Evolutionary conservation across 2,113 vertebrate species (phyloP).

Genomic region (Arenaria interpres): DNA sequence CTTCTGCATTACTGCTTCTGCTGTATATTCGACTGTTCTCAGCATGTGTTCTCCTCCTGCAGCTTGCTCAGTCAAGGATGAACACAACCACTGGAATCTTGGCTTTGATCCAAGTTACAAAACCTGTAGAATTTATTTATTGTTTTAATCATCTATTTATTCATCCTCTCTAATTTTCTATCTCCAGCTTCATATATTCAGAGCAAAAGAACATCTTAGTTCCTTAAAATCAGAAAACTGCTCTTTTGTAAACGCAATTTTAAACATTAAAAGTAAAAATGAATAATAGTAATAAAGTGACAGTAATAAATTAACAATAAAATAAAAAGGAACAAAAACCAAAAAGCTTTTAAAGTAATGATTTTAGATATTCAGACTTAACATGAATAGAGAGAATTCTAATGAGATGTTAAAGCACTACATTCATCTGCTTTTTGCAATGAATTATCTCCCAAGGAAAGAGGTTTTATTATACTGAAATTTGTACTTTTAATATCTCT

Average conservation of each 20-base stretch:
- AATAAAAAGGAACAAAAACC: conserved; percentile 1
- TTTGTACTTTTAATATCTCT: neutral
- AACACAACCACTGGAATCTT: conserved; percentile 29
- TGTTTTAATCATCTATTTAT: conserved; percentile 34
- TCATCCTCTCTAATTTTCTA: neutral
- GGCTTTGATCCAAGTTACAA: conserved; percentile 23
- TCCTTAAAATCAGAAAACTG: neutral
- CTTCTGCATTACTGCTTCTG: conserved; percentile 53
- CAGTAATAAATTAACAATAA: conserved; percentile 4
- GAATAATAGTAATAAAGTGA: conserved; percentile 2
- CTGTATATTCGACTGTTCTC: conserved; percentile 47
- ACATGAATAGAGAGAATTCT: neutral
- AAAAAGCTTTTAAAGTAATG: conserved; percentile 1
- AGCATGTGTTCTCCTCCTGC: conserved; percentile 28
- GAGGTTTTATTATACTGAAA: neutral
- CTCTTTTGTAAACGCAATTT: neutral
- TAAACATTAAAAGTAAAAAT: conserved; percentile 14
- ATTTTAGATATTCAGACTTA: conserved; percentile 23
- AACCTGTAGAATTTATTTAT: conserved; percentile 30
- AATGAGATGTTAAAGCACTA: conserved; percentile 19
- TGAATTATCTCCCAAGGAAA: conserved; percentile 16
- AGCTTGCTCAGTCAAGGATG: conserved; percentile 61
- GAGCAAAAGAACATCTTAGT: neutral
- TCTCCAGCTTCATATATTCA: neutral
- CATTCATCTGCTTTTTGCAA: neutral